Conservation (phyloP, 2,113 vertebrate species). For the Oreochromis spilurus region DNA sequence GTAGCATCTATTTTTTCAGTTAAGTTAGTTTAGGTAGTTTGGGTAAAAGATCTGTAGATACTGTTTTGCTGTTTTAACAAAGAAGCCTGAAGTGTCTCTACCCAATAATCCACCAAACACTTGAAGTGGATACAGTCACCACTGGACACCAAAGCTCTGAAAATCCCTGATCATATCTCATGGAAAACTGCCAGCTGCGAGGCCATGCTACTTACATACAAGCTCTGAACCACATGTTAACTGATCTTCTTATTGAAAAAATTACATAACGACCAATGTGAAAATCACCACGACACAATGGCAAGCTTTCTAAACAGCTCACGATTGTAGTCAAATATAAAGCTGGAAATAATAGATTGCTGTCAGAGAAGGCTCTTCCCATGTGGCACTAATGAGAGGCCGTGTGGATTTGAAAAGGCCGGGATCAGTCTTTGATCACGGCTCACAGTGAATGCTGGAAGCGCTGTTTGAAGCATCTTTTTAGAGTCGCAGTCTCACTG, state of each 20-base stretch:
- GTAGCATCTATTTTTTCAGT: background rate
- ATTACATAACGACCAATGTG: background rate
- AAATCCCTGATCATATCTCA: background rate
- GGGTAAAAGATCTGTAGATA: background rate
- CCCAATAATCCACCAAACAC: background rate
- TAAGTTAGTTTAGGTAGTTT: background rate
- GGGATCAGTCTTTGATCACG: conserved; percentile 25
- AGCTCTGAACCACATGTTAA: background rate
- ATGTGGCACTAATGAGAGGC: conserved; percentile 36
- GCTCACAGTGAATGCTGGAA: background rate
- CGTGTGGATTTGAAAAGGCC: conserved; percentile 21
- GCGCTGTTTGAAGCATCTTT: conserved; percentile 2
- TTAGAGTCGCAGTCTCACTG: background rate
- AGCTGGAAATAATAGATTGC: background rate
- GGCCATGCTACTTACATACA: background rate
- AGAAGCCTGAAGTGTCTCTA: background rate
- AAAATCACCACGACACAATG: background rate
- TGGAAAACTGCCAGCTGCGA: background rate
- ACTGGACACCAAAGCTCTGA: background rate
- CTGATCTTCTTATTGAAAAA: background rate
- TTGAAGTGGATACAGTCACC: background rate
- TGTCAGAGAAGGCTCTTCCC: background rate
- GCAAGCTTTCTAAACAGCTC: background rate
- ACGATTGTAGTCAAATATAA: background rate
- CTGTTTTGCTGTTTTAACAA: background rate